Evolutionary conservation across 1,140 invertebrate species (phyloP).

Genomic region (Vanessa atalanta): DNA sequence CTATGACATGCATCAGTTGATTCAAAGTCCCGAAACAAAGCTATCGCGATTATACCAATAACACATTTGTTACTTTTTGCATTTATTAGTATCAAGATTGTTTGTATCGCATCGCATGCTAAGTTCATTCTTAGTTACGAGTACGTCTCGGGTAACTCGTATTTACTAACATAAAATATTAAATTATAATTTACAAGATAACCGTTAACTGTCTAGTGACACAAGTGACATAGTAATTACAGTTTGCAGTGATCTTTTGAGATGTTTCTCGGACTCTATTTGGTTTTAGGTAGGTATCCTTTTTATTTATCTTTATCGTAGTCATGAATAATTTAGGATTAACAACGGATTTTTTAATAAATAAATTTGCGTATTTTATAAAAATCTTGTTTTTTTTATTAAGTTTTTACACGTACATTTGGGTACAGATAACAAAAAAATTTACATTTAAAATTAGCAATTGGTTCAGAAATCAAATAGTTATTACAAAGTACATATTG

Average conservation of each 20-base stretch:
- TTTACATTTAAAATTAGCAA: too few relatives aligned
- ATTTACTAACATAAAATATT: slow-evolving; percentile 6
- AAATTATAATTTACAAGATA: slow-evolving; percentile 17
- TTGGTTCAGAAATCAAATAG: too few relatives aligned
- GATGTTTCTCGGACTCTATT: not conserved
- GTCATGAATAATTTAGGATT: not conserved
- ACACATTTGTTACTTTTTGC: slow-evolving; percentile 52
- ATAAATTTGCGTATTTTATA: too few relatives aligned
- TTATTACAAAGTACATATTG: too few relatives aligned
- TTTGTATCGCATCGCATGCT: slow-evolving; percentile 51
- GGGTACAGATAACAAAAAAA: too few relatives aligned
- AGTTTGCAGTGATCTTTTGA: not conserved
- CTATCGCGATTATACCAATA: slow-evolving; percentile 46
- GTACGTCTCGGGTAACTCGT: slow-evolving; percentile 42
- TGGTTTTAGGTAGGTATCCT: slow-evolving; percentile 11
- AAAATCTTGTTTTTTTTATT: too few relatives aligned
- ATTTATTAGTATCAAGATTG: slow-evolving; percentile 55
- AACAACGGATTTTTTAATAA: too few relatives aligned
- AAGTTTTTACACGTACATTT: too few relatives aligned
- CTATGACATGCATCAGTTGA: slow-evolving; percentile 28
- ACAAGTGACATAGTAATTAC: not conserved
- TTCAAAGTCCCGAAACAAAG: slow-evolving; percentile 54
- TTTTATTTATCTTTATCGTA: not conserved
- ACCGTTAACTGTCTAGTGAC: slow-evolving; percentile 16
- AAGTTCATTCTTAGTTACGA: slow-evolving; percentile 54